phyloP scores from a whole-genome alignment of 2,888 invertebrate genomes.

The Glaucopsyche alexis region DNA sequence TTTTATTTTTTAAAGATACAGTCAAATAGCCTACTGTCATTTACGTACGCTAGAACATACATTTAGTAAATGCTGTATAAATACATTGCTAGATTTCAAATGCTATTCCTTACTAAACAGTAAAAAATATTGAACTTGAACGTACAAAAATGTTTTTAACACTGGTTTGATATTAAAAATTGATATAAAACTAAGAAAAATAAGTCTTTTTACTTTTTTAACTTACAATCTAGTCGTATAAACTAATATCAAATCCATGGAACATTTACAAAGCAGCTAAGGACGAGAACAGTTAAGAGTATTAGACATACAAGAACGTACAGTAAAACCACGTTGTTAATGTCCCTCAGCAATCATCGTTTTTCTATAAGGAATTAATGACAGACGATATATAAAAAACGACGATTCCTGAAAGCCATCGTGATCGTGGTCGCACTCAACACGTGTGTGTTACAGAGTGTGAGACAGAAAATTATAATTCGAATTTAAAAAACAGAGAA shows the following conservation, averaged over 20 bases:
- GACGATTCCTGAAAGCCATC: too few relatives aligned
- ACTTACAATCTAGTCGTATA: slow-evolving; percentile 51
- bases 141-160: slow-evolving; percentile 28
- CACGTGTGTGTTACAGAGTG: background rate
- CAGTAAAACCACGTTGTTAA: too few relatives aligned
- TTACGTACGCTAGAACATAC: slow-evolving; percentile 26
- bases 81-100: slow-evolving; percentile 14
- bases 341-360: too few relatives aligned
- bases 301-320: slow-evolving; percentile 13
- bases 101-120: background rate
- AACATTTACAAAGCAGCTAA: slow-evolving; percentile 46
- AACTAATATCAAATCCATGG: slow-evolving; percentile 64
- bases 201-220: slow-evolving; percentile 69
- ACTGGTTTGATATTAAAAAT: slow-evolving; percentile 41
- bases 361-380: too few relatives aligned
- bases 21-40: slow-evolving; percentile 16
- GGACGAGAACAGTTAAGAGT: slow-evolving; percentile 36
- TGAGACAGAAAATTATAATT: background rate
- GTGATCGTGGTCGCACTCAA: too few relatives aligned
- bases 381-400: too few relatives aligned
- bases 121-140: background rate
- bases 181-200: slow-evolving; percentile 51
- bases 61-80: slow-evolving; percentile 31
- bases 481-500: slow-evolving; percentile 34
- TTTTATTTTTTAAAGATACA: background rate